Evolutionary conservation across 2,797 vertebrate genomes (phyloP).

Genomic region (Rhynchotus rufescens): DNA sequence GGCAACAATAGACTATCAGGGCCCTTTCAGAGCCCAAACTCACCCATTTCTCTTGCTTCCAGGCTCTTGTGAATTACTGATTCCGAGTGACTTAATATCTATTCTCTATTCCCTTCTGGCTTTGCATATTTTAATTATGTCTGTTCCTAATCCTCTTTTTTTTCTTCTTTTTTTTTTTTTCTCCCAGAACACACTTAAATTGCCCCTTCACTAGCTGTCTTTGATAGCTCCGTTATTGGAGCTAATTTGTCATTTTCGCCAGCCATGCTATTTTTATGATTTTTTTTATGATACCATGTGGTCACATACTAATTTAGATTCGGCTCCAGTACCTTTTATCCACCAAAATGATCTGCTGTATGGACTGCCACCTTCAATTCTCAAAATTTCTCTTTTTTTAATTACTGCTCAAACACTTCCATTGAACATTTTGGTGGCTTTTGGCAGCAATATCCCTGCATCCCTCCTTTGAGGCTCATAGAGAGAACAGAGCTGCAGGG

Average conservation of each 20-base stretch:
- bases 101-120: slow-evolving; percentile 51
- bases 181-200: slow-evolving; percentile 48
- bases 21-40: slow-evolving; percentile 46
- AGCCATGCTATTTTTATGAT: slow-evolving; percentile 25
- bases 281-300: neutral
- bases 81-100: slow-evolving; percentile 61
- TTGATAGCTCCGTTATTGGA: slow-evolving; percentile 52
- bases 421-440: neutral
- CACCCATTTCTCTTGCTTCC: slow-evolving; percentile 15
- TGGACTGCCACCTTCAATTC: neutral
- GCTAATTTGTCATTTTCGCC: slow-evolving; percentile 47
- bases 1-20: slow-evolving; percentile 9
- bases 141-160: slow-evolving; percentile 56
- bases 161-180: too few relatives aligned
- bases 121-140: slow-evolving; percentile 67
- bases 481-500: neutral
- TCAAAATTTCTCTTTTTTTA: neutral
- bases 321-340: neutral
- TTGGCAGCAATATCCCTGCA: neutral
- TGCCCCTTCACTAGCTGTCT: slow-evolving; percentile 18
- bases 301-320: neutral
- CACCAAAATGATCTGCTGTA: neutral
- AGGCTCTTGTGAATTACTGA: slow-evolving; percentile 52
- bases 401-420: neutral
- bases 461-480: neutral